phyloP scores from a whole-genome alignment of 2,888 invertebrate genomes.

The Trachelus troglodyta region DNA sequence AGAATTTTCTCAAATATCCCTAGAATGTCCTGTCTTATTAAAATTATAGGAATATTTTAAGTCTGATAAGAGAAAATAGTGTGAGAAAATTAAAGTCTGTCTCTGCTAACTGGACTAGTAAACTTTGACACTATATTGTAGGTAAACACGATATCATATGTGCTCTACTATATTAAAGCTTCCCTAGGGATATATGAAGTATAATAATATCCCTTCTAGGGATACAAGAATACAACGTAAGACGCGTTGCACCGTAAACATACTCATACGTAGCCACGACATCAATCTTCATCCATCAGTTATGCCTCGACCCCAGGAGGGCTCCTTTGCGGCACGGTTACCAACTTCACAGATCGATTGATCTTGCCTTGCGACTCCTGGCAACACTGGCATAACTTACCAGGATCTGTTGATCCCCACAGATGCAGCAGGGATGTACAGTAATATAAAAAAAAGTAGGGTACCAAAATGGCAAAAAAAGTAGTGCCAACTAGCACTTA shows the following conservation, averaged over 20 bases:
- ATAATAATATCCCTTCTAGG: background rate
- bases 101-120: background rate
- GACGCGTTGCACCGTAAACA: conserved; percentile 4
- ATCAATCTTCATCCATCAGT: conserved; percentile 64
- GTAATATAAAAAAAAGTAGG: background rate
- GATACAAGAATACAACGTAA: background rate
- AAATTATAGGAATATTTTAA: background rate
- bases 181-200: background rate
- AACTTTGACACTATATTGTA: background rate
- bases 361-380: conserved; percentile 27
- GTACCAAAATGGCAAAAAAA: background rate
- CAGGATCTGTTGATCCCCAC: background rate
- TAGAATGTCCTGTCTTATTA: background rate
- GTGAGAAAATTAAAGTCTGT: background rate
- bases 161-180: background rate
- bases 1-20: background rate
- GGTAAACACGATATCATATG: background rate
- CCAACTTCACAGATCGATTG: conserved; percentile 31
- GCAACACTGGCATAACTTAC: conserved; percentile 6
- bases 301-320: conserved; percentile 22
- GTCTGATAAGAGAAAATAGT: background rate
- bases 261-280: conserved; percentile 23
- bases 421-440: background rate
- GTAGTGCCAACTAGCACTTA: no score
- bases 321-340: conserved; percentile 39